Evolutionary conservation across 2,113 vertebrate genomes (phyloP), one percentile per base, ranked within the genome.

Genomic region (Grammatotria lemairii): DNA sequence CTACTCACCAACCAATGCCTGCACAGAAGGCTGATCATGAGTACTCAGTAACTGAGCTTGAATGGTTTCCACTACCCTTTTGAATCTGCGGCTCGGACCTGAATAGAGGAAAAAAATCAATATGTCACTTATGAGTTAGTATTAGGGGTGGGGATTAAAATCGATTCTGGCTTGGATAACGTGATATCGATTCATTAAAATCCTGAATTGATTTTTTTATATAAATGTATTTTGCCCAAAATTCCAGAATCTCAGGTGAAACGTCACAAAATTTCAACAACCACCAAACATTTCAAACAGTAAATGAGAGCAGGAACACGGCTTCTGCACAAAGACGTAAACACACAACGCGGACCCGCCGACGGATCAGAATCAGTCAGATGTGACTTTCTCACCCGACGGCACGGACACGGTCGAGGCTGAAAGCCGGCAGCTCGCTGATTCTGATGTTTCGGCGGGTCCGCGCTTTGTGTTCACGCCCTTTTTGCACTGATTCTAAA

Each of bases 11-110:
- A 97, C 97, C 78, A 98, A 96, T 85, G 97, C 97, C 95, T 98
- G 98, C 90, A 98, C 98, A 9, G 97, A 97, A n/a, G 97, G 97
- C 95, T 98, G 97, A 96, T 98, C 97, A 1, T 98, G 98, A 60
- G 97, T 97, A 88, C 97, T 98, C 82, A 98, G 96, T 19, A 98
- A 93, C 92, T 98, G 98, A 49, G 98, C 97, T 93, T 98, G 98
- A 93, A 98, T 98, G n/a, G 97, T 98, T 93, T 98, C 97, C 91
- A 98, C 97, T 38, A 98, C 97, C 70, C 97, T 95, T 92, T 98
- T 98, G 94, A 98, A 98, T 91, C 97, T 97, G 85, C 98, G 98
- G 93, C 97, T 98, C 81, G 98, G 97, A 94, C 98, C 98, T 98
- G 92, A 14, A 38, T 33, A 28, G 9, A 86, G 9, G 23, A 8